phyloP scores from a whole-genome alignment of 2,113 vertebrate genomes.

The Oreochromis niloticus region DNA sequence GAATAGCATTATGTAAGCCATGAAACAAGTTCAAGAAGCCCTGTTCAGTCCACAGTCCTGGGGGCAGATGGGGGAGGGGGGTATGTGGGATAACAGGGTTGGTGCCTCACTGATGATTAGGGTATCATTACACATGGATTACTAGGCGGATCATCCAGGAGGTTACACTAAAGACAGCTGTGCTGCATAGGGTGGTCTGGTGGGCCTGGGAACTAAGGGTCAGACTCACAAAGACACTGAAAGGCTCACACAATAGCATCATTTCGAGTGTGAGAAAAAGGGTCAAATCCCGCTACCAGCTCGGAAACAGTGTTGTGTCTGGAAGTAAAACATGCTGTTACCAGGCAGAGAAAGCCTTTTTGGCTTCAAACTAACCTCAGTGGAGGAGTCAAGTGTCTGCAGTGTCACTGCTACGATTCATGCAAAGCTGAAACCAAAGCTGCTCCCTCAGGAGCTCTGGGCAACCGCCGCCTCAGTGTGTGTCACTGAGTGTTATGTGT shows the following conservation, averaged over 20 bases:
- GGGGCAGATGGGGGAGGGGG: not conserved
- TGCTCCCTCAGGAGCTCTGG: conserved; percentile 4
- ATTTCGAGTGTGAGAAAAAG: conserved; percentile 32
- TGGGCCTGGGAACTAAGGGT: conserved; percentile 49
- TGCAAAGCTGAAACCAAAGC: conserved; percentile 32
- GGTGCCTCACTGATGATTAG: conserved; percentile 25
- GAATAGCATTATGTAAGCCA: not conserved
- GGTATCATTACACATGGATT: conserved; percentile 56
- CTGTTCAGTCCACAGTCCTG: not conserved
- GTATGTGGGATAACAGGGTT: not conserved
- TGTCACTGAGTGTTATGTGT: not conserved
- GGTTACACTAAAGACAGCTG: conserved; percentile 56
- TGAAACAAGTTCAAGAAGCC: not conserved
- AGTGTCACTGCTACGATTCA: conserved; percentile 25
- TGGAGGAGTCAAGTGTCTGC: conserved; percentile 37
- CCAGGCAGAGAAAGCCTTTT: not conserved
- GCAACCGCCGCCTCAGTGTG: conserved; percentile 6
- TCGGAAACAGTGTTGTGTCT: conserved; percentile 30
- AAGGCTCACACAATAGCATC: not conserved
- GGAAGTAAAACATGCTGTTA: not conserved
- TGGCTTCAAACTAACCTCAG: conserved; percentile 9
- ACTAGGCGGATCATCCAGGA: conserved; percentile 33
- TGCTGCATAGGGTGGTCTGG: conserved; percentile 15
- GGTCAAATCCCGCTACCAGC: not conserved
- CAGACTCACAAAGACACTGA: not conserved